Evolutionary conservation across 2,113 vertebrate genomes (phyloP), one percentile per base, ranked within the genome.

Genomic region (Actenoides hombroni): DNA sequence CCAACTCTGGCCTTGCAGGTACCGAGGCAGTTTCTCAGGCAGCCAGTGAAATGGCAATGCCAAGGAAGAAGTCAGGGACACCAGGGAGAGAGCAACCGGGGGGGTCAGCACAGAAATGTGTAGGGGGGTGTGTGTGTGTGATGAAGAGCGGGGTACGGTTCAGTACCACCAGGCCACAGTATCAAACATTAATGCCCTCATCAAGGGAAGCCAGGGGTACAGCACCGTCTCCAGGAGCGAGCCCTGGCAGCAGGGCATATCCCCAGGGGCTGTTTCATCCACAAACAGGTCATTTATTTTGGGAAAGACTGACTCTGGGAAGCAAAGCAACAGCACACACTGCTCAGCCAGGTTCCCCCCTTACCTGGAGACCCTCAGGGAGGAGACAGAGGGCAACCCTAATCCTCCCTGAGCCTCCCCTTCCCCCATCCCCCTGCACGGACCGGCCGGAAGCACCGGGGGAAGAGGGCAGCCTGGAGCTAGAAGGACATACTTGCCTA

Each of bases 121-220:
- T 37, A 37, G 53, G 25, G 44, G 42, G 42, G 67, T 16, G 42
- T 16, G 42, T 16, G 42, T 42, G 42, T 42, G 25, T 24, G 57
- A 60, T 54, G 78, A 26, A 48, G 69, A 83, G 44, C 9, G 5
- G 56, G 65, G 68, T n/a, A 64, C 1, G 1, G 74, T n/a, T 35
- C 1, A 2, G 83, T 90, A 88, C 57, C 78, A 57, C 74, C 63
- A 44, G 80, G 68, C 90, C 86, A 51, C 40, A 48, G 53, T 65
- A 92, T 79, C 81, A 92, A 93, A 91, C 3, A 0, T 61, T 89
- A 96, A 95, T 85, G 95, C 87, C 92, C 91, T 94, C 86, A 31
- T 44, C 56, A 85, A 42, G 63, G 86, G 63, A 88, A 68, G 86
- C 69, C 26, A 2, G 3, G 4, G 46, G 60, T 56, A 44, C 73